Evolutionary conservation across 2,797 vertebrate genomes (phyloP), one percentile per base, ranked within the genome.

Genomic region (Epinephelus awoara): DNA sequence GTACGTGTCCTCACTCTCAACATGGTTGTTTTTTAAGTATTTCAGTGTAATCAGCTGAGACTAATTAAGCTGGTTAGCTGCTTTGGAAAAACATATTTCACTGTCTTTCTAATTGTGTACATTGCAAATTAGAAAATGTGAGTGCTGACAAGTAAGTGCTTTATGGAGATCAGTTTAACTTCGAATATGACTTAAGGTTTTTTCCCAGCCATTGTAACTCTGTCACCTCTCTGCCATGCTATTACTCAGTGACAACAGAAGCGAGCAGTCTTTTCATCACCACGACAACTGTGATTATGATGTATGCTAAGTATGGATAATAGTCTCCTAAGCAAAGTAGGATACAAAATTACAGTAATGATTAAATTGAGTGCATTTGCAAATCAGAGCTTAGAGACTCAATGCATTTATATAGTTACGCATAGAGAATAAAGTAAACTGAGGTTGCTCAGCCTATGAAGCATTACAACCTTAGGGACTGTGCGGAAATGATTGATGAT

Each of bases 331-430:
- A 58, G 49, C 25, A 29, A 27, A 70, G 49, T 51, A n/a, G 52
- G 64, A 73, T 79, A 62, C 7, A 74, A 72, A 82, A 58, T 19
- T 56, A 58, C 44, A 68, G 40, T 79, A 58, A 70, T 27, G 67
- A 67, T 81, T 79, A 52, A 29, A 51, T 9, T 56, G 38, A 70
- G 50, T 7, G 18, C 34, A 55, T 71, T 34, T 34, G 34, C 50
- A 67, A 77, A 50, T 76, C 29, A 67, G 38, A 69, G 18, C 17
- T 69, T 18, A 65, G 23, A 5, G 47, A 72, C 67, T 75, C 6
- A 13, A 12, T 49, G 7, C 21, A 65, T 72, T 57, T 65, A 47
- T 38, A 21, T 21, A 51, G 34, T 54, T 34, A 15, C 34, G 57
- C 29, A 46, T 12, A 54, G 50, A 25, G 25, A 61, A 66, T 23